phyloP scores from a whole-genome alignment of 1,140 invertebrate species.

The Caerostris extrusa region DNA sequence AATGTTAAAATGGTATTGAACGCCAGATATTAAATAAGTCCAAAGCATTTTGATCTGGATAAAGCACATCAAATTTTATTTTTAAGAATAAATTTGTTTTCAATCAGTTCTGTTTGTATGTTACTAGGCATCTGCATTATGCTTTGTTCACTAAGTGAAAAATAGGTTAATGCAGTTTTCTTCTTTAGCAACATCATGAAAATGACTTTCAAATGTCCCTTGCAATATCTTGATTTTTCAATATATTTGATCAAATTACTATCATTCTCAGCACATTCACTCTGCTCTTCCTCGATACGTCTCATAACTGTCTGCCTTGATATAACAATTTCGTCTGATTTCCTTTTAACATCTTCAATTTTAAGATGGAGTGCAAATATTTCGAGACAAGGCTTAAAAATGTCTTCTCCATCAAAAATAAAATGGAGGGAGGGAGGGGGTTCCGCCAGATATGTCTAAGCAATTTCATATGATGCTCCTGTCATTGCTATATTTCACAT shows the following conservation, averaged over 20 bases:
- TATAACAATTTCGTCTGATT: not conserved
- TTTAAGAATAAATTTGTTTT: not conserved
- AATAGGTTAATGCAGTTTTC: not conserved
- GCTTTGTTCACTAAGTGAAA: constrained; percentile 7
- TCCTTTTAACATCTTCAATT: not conserved
- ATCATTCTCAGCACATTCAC: constrained; percentile 26
- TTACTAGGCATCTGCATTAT: not conserved
- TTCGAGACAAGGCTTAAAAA: too few relatives aligned
- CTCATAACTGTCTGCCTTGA: not conserved
- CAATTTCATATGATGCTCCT: too few relatives aligned
- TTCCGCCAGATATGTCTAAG: too few relatives aligned
- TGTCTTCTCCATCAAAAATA: too few relatives aligned
- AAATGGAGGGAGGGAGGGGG: too few relatives aligned
- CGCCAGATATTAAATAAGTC: constrained; percentile 12
- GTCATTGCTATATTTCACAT: too few relatives aligned
- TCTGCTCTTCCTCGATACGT: not conserved
- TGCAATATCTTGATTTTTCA: constrained; percentile 2
- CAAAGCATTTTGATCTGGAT: not conserved
- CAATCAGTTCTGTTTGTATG: constrained; percentile 29
- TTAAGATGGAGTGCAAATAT: too few relatives aligned
- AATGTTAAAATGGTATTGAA: constrained; percentile 36
- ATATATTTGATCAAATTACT: constrained; percentile 9
- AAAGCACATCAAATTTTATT: not conserved
- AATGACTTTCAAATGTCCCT: not conserved
- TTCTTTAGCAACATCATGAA: not conserved